Conservation (phyloP, 2,888 invertebrate genomes). For the Chesias legatella region DNA sequence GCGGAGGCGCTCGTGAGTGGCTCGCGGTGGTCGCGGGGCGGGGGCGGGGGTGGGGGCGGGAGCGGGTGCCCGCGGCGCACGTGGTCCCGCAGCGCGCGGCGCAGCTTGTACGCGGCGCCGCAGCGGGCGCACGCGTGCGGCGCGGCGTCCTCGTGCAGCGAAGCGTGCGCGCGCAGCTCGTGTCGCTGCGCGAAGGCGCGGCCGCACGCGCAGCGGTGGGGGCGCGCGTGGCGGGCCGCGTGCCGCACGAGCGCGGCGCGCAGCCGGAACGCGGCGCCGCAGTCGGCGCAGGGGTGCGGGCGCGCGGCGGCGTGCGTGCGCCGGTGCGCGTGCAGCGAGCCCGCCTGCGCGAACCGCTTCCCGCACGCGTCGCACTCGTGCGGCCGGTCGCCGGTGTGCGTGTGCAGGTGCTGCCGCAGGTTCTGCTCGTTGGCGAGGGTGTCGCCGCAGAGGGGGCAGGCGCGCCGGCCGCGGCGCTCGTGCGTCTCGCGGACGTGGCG, state of each 20-base stretch:
- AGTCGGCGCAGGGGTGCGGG: conserved; percentile 81
- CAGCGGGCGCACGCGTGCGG: conserved; percentile 79
- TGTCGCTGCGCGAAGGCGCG: conserved; percentile 80
- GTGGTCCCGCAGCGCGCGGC: conserved; percentile 24
- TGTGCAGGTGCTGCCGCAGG: conserved; percentile 79
- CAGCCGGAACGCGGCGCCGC: conserved; percentile 81
- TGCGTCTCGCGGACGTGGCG: conserved; percentile 83
- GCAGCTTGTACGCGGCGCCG: conserved; percentile 78
- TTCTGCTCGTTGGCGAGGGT: conserved; percentile 82
- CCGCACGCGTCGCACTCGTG: conserved; percentile 81
- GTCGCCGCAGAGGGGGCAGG: conserved; percentile 77
- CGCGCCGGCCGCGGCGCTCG: conserved; percentile 79
- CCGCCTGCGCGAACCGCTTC: conserved; percentile 83
- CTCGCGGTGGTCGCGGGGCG: no score
- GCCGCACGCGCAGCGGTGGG: conserved; percentile 81
- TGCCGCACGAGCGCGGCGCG: conserved; percentile 80
- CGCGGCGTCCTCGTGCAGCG: conserved; percentile 76
- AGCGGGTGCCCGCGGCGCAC: conserved; percentile 63
- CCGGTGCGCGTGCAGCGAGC: conserved; percentile 82
- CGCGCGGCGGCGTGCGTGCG: conserved; percentile 79
- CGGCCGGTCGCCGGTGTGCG: conserved; percentile 81
- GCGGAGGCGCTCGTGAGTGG: conserved; percentile 9
- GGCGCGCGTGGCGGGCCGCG: conserved; percentile 80
- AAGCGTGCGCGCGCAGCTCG: conserved; percentile 77
- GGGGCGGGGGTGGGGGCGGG: conserved; percentile 55